Base-by-base conservation (phyloP, 35 echinoderm and acorn worm species). In the Apostichopus parvimensis region DNA sequence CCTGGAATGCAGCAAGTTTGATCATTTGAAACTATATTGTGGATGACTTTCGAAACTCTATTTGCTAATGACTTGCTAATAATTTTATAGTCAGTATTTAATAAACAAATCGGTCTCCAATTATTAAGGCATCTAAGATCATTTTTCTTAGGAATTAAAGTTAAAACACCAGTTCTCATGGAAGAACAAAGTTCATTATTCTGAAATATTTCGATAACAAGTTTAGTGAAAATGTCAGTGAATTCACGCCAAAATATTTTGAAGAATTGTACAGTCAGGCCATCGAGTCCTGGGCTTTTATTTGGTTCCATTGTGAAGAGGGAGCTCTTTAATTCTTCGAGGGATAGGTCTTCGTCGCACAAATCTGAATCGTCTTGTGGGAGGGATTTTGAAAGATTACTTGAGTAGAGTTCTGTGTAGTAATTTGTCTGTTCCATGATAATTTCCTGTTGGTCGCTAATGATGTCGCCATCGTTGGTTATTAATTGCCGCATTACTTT, bases 1-100 rank as follows among this genome's bases (percentile, higher is more conserved):
- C 94, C 91, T 13, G 91, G 84, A 65, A 95, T 59, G 25, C 86
- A 95, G 17, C 91, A 93, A 57, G 76, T 95, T 90, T 93, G 86
- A 25, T 95, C 94, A 11, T 87, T 6, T 1, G 82, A 83, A 65
- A 95, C 59, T 10, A 95, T 79, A 4, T 77, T 89, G 1, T 53
- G 53, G 13, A 95, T 89, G 17, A 95, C 86, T 25, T 92, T 89
- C n/a, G 77, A 56, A 8, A 94, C 28, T 34, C 88, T 45, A 54
- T 53, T 87, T 9, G 92, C 82, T 14, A 87, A 15, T 55, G 81
- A 23, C 54, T 93, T 73, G 2, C 64, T 73, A n/a, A 86, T 58
- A 77, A 87, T 93, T 93, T 93, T 87, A 24, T 87, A 87, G 53
- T 93, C 92, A 1, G 55, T 20, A 77, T 87, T 93, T 8, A 93